phyloP scores from a whole-genome alignment of 2,113 vertebrate genomes.

The Globicephala melas region DNA sequence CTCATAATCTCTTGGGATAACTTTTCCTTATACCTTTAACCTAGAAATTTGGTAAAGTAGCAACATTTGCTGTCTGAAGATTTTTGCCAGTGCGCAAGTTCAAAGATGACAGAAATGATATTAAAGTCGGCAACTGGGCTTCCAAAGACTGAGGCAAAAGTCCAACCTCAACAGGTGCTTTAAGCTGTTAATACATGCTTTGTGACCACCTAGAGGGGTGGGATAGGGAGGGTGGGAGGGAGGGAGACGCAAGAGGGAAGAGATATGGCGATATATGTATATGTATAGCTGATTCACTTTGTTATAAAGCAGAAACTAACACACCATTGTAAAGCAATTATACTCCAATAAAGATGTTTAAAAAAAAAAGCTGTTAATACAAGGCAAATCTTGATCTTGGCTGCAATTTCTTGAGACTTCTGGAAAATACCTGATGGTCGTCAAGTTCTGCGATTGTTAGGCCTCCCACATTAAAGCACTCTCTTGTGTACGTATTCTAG shows the following conservation, averaged over 20 bases:
- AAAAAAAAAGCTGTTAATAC: no score
- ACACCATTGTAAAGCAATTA: no score
- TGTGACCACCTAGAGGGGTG: no score
- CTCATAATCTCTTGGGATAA: background rate
- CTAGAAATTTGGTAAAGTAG: background rate
- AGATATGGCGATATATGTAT: no score
- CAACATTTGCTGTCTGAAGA: background rate
- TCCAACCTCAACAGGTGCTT: background rate
- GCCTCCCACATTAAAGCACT: background rate
- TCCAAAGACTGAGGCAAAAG: background rate
- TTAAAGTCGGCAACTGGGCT: background rate
- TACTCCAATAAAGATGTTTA: no score
- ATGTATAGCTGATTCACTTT: no score
- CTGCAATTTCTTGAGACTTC: background rate
- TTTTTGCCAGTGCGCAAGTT: background rate
- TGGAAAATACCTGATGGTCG: background rate
- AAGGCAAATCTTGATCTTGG: background rate
- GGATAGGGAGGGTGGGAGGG: no score
- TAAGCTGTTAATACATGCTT: background rate
- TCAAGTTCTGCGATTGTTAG: background rate
- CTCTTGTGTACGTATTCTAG: background rate
- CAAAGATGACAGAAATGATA: background rate
- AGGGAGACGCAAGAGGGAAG: no score
- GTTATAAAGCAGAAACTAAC: no score
- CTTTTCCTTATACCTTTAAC: background rate